These are phyloP conservation scores for Ivindomyrus marchei DNA, from an alignment of 2,113 vertebrate genomes.

Conservation along the genomic window DNA sequence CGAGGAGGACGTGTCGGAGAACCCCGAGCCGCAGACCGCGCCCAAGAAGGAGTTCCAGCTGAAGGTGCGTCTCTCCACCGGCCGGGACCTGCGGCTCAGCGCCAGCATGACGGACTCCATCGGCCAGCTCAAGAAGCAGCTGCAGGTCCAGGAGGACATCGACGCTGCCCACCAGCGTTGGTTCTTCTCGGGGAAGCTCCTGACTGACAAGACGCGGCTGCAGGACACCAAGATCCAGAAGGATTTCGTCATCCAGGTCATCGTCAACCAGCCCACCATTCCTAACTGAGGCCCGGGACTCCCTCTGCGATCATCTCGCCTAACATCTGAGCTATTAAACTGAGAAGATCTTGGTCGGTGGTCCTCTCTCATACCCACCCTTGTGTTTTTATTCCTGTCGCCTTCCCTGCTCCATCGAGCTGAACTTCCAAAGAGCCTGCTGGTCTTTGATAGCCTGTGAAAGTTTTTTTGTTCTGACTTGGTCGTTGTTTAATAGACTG, in stretches of 20 bases:
- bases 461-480: background rate
- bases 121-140: slow-evolving; percentile 90
- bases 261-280: slow-evolving; percentile 77
- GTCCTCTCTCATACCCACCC: background rate
- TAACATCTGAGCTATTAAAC: background rate
- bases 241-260: slow-evolving; percentile 98
- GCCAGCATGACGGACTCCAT: slow-evolving; percentile 89
- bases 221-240: slow-evolving; percentile 98
- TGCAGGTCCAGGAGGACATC: slow-evolving; percentile 83
- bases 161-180: slow-evolving; percentile 84
- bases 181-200: slow-evolving; percentile 97
- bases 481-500: background rate
- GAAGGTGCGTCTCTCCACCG: slow-evolving; percentile 89
- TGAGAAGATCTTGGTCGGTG: background rate
- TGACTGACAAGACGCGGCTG: slow-evolving; percentile 89
- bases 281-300: slow-evolving; percentile 53
- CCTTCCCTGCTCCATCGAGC: background rate
- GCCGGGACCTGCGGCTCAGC: slow-evolving; percentile 85
- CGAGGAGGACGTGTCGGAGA: slow-evolving; percentile 77
- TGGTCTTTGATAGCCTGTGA: background rate
- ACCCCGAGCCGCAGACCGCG: slow-evolving; percentile 60
- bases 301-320: background rate
- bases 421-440: background rate
- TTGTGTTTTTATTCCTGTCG: background rate
- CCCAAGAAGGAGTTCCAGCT: slow-evolving; percentile 84